Percentiles rank a stretch among this genome's conserved stretches.
These are phyloP conservation scores for Poecilia gillii DNA, from an alignment of 2,797 vertebrate species.

Conservation along the genomic window DNA sequence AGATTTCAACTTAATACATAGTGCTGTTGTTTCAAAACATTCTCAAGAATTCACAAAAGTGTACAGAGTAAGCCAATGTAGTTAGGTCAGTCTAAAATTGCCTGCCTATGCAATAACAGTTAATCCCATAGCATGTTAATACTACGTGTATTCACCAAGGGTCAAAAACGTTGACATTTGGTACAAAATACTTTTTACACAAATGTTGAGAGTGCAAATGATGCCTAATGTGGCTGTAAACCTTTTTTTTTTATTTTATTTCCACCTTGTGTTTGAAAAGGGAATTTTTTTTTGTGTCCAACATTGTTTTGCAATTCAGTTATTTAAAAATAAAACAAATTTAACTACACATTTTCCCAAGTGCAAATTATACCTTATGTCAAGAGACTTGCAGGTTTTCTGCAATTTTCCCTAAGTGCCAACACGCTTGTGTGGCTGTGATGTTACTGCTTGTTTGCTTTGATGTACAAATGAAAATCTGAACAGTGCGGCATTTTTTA, in stretches of 20 bases:
- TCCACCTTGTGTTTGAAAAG: background rate
- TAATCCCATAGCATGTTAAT: background rate
- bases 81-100: background rate
- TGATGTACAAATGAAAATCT: background rate
- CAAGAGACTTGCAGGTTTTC: background rate
- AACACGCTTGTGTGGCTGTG: background rate
- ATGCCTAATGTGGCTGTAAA: background rate
- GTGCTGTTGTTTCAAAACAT: background rate
- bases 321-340: background rate
- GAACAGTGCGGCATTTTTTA: background rate
- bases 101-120: background rate
- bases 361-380: background rate
- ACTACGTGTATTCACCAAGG: too few relatives aligned
- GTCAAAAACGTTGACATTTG: background rate
- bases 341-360: background rate
- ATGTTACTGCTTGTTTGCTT: background rate
- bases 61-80: background rate
- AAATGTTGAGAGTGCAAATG: background rate
- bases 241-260: background rate
- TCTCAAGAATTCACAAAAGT: background rate
- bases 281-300: background rate
- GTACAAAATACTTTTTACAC: background rate
- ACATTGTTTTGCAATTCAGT: background rate
- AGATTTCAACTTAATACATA: background rate
- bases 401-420: background rate